Base-by-base conservation (phyloP, 2,113 vertebrate genomes). In the Tychaedon coryphoeus region DNA sequence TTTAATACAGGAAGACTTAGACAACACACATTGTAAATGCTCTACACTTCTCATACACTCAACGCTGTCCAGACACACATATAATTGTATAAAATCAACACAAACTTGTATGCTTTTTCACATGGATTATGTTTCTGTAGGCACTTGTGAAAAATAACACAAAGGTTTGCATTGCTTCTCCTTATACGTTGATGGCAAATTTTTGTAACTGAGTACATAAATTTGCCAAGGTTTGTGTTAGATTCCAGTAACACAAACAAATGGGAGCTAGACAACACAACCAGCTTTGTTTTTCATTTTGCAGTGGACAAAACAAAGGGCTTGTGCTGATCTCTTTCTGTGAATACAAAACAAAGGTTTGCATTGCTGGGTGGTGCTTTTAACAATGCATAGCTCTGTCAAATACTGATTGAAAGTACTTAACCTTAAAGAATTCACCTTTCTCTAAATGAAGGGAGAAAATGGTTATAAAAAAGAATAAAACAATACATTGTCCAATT, bases 51-150 rank as follows among this genome's bases (percentile, higher is more conserved):
- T 95, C 13, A 38, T 57, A 95, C 82, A 97, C 95, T 96, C 96
- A 97, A 92, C 96, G 72, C 75, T 93, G 34, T 94, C 72, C 90
- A 33, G 69, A 82, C 96, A 97, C 97, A 81, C 97, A 40, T 85
- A 79, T 67, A 89, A 90, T 40, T 88, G 87, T 88, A 90, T 95
- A 85, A 90, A 88, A 92, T 88, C 97, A 98, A 98, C 97, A 98
- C 97, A 98, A 97, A 97, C 95, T 38, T 97, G 96, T 96, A 91
- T 97, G 97, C 79, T 96, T 98, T 98, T 98, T 97, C 98, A 97
- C 97, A 96, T 50, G 79, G 98, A 98, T 97, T 75, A 50, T 93
- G 40, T 72, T 85, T 94, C 97, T 26, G 38, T 95, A 97, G 93
- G 91, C 86, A 93, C 97, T 98, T 98, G 98, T 98, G 97, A 98